These are phyloP conservation scores for Geotrupes spiniger DNA, from an alignment of 2,888 invertebrate genomes.

Conservation along the genomic window DNA sequence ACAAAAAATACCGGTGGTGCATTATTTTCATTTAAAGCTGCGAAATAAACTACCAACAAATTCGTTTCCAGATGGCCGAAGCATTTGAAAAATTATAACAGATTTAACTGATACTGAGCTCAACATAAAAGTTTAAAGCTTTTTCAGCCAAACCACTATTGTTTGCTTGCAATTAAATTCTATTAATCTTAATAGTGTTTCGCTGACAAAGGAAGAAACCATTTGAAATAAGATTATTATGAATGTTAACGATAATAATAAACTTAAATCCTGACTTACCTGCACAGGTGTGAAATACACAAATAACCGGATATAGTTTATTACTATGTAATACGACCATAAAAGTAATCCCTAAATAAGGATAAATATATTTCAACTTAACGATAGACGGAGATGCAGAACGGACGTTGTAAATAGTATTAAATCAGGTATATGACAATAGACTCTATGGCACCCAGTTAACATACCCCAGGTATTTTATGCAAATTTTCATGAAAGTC, in stretches of 20 bases:
- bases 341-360: slow-evolving; percentile 16
- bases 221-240: background rate
- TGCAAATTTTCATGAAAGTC: slow-evolving; percentile 11
- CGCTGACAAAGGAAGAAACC: slow-evolving; percentile 14
- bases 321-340: slow-evolving; percentile 24
- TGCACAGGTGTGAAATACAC: slow-evolving; percentile 30
- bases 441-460: slow-evolving; percentile 16
- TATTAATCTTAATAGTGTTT: slow-evolving; percentile 9
- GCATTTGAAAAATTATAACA: no score
- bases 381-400: slow-evolving; percentile 2
- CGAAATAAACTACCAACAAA: no score
- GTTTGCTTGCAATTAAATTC: slow-evolving; percentile 4
- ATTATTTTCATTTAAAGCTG: no score
- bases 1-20: no score
- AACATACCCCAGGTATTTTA: slow-evolving; percentile 16
- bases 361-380: slow-evolving; percentile 3
- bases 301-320: slow-evolving; percentile 33
- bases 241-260: slow-evolving; percentile 8
- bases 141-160: background rate
- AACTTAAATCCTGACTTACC: slow-evolving; percentile 17
- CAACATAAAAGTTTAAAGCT: background rate
- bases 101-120: no score
- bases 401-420: slow-evolving; percentile 15
- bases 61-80: no score
- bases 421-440: slow-evolving; percentile 12